A percentile compares a stretch with the other conserved stretches of the same genome.
phyloP scores from a whole-genome alignment of 2,113 vertebrate genomes.

The Lophochroa leadbeateri region DNA sequence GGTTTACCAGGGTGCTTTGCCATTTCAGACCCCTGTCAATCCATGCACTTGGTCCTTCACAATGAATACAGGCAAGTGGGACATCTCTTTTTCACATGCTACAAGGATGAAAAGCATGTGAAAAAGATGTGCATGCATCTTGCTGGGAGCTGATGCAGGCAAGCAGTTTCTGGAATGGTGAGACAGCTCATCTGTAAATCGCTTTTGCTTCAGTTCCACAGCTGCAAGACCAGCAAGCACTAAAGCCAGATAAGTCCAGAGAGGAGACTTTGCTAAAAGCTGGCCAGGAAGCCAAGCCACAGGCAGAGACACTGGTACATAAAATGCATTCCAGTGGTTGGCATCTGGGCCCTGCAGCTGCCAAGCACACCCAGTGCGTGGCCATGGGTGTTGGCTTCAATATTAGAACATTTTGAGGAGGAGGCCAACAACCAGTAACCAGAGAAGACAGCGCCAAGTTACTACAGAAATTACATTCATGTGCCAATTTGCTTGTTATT shows the following conservation, averaged over 20 bases:
- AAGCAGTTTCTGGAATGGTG: not conserved
- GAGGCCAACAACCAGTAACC: conserved; percentile 41
- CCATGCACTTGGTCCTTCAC: not conserved
- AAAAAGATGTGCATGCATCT: not conserved
- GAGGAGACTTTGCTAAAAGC: conserved; percentile 41
- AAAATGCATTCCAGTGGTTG: conserved; percentile 79
- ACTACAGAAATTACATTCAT: conserved; percentile 24
- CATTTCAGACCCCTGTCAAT: not conserved
- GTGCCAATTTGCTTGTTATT: conserved; percentile 39
- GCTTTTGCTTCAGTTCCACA: conserved; percentile 33
- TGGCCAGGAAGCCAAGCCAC: conserved; percentile 58
- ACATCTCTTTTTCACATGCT: not conserved
- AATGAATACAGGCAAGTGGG: not conserved
- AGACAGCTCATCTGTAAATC: conserved; percentile 49
- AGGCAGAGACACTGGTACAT: conserved; percentile 58
- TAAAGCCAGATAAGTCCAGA: conserved; percentile 40
- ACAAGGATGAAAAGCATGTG: not conserved
- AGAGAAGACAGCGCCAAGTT: conserved; percentile 40
- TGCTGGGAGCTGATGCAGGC: not conserved
- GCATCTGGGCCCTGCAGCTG: conserved; percentile 71
- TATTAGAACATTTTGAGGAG: conserved; percentile 65
- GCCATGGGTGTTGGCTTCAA: conserved; percentile 62
- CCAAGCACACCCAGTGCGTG: conserved; percentile 72
- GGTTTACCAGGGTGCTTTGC: not conserved
- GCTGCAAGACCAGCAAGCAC: conserved; percentile 9